These are phyloP conservation scores for Unio pictorum DNA, from an alignment of 2,888 invertebrate genomes.

Conservation along the genomic window DNA sequence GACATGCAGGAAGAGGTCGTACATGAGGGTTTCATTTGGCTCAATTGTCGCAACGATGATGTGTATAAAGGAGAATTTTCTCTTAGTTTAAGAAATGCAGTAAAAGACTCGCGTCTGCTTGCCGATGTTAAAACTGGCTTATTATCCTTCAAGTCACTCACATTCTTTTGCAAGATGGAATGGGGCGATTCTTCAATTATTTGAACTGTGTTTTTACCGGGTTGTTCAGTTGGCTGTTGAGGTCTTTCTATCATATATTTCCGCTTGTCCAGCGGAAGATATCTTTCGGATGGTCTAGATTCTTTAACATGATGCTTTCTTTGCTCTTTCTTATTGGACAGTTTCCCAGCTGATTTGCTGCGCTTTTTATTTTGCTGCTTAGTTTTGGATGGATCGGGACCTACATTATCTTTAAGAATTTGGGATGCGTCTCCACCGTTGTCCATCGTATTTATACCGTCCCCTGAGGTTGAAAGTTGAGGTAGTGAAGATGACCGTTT, in stretches of 20 bases:
- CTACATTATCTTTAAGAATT: too few relatives aligned
- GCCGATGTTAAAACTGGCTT: too few relatives aligned
- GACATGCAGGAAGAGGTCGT: too few relatives aligned
- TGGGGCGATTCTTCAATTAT: background rate
- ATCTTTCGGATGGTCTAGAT: conserved; percentile 4
- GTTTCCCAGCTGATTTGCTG: conserved; percentile 14
- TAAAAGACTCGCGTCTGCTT: conserved; percentile 18
- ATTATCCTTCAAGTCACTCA: too few relatives aligned
- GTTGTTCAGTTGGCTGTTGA: background rate
- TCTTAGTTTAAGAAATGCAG: conserved; percentile 19
- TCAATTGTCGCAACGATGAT: conserved; percentile 1
- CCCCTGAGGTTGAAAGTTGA: conserved; percentile 13
- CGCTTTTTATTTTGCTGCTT: conserved; percentile 11
- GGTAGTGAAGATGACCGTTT: conserved; percentile 25
- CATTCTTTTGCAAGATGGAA: background rate
- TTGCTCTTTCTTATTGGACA: background rate
- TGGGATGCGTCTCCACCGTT: too few relatives aligned
- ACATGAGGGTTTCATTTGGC: too few relatives aligned
- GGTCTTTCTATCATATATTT: conserved; percentile 33
- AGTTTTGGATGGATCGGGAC: too few relatives aligned
- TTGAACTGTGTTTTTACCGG: background rate
- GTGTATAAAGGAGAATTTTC: conserved; percentile 6
- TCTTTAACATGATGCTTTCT: conserved; percentile 6
- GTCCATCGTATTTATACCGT: background rate
- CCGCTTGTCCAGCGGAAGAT: conserved; percentile 32